Evolutionary conservation across 2,113 vertebrate species (phyloP).

Genomic region (Thryonomys swinderianus): DNA sequence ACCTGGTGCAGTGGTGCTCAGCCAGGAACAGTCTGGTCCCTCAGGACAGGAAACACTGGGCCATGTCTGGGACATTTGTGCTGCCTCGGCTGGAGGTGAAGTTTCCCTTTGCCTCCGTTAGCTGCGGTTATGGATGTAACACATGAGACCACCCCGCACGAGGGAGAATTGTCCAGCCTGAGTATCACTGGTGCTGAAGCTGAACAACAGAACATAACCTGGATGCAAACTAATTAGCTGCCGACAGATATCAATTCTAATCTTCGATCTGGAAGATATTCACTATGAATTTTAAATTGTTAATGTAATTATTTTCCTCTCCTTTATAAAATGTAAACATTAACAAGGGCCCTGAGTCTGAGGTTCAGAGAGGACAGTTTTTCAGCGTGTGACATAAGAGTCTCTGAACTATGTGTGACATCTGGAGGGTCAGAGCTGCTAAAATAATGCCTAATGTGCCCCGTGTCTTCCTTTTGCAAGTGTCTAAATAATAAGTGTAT

Average conservation of each 20-base stretch:
- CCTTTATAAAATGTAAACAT: neutral
- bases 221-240: neutral
- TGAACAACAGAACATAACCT: neutral
- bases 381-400: neutral
- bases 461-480: neutral
- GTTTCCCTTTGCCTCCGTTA: too few relatives aligned
- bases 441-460: neutral
- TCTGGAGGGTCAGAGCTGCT: neutral
- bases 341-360: neutral
- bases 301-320: neutral
- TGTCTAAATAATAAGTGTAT: neutral
- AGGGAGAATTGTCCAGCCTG: too few relatives aligned
- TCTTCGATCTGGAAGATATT: neutral
- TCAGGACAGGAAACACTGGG: neutral
- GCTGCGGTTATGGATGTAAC: too few relatives aligned
- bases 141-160: too few relatives aligned
- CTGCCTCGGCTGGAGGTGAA: neutral
- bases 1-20: neutral
- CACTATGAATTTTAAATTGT: neutral
- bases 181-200: rapidly evolving
- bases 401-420: too few relatives aligned
- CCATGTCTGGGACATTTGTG: neutral
- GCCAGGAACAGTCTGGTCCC: neutral
- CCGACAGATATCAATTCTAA: neutral
- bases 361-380: neutral